Base-by-base conservation (phyloP, 64 coral and sea anemone genomes). In the Actinia equina region DNA sequence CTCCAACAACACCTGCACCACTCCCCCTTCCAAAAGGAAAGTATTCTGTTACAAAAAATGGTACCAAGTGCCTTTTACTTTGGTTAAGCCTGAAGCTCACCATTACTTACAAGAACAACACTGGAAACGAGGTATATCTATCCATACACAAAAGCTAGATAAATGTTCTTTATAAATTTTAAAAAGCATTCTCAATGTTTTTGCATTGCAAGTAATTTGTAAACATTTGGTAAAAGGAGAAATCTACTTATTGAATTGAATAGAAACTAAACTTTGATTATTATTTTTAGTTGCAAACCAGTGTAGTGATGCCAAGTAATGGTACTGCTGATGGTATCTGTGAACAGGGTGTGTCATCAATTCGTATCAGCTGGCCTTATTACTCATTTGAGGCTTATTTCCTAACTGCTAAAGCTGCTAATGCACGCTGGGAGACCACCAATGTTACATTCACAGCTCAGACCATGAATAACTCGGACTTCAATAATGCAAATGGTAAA, bases 21-120 rank as follows among this genome's bases (percentile, higher is more conserved):
- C 51, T 76, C 60, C 84, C 56, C 18, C 1, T 6, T 15, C 76
- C 56, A 60, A 30, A 55, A 52, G 89, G 89, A 27, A 86, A 91
- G 53, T 91, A 86, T 46, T 43, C 41, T 22, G 76, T 91, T 0
- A 82, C 62, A 17, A 27, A 54, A 7, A 82, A 87, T 19, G 17
- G 57, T 20, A 87, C 0, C 17, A 42, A 60, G 3, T 91, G 89
- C 49, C 43, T 91, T 17, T 22, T 87, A 53, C 19, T 85, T 1
- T 85, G 83, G 83, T 37, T 85, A 25, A 63, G 83, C 42, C 41
- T 85, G 2, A 7, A 63, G 56, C 15, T 85, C 19, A 44, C 8
- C 17, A 45, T 85, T 6, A 85, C 17, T 20, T 85, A 85, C 56
- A 85, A 85, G 59, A 85, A 85, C 30, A 46, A 15, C 43, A 9